Base-by-base conservation (phyloP, 2,888 invertebrate genomes). In the Ecliptopera silaceata region DNA sequence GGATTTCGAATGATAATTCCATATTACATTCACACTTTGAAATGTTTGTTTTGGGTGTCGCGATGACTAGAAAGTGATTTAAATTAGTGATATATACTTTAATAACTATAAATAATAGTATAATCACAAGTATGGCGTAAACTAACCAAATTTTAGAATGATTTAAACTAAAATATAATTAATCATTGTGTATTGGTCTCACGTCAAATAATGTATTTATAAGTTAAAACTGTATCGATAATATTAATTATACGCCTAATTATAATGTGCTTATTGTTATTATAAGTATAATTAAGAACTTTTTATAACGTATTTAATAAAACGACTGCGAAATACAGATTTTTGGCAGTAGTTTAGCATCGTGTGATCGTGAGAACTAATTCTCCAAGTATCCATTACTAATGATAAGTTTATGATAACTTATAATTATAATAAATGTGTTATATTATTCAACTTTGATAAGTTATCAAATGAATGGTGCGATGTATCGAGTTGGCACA, bases 101-200 rank as follows among this genome's bases (percentile, higher is more conserved):
- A 75, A 57, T 43, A 46, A 46, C 46, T 49, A 15, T 58, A 41
- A 51, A 56, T 56, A 56, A 48, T 51, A 80, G 72, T 84, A 84
- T 80, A 79, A 68, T 75, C 59, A 68, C 80, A 75, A 71, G 68
- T 72, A 80, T 82, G 77, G 73, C 71, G 66, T 68, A 68, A 81
- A 79, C 74, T 86, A 88, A 88, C 88, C 86, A 87, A 87, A 86
- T 82, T 86, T 80, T 82, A 82, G 85, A 81, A 82, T 75, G 77
- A 73, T 75, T 73, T 58, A 73, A 75, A 71, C 70, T 74, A 74
- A 73, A 36, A 42, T 44, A 34, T 44, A 20, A 47, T 36, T 34
- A 13, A 13, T 36, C 2, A 12, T 51, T 61, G 59, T 59, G 61
- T 84, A 84, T 87, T 89, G 90, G 90, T 90, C 90, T 90, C 90